Evolutionary conservation across 1,140 invertebrate species (phyloP).

Genomic region (Drosophila tristis): DNA sequence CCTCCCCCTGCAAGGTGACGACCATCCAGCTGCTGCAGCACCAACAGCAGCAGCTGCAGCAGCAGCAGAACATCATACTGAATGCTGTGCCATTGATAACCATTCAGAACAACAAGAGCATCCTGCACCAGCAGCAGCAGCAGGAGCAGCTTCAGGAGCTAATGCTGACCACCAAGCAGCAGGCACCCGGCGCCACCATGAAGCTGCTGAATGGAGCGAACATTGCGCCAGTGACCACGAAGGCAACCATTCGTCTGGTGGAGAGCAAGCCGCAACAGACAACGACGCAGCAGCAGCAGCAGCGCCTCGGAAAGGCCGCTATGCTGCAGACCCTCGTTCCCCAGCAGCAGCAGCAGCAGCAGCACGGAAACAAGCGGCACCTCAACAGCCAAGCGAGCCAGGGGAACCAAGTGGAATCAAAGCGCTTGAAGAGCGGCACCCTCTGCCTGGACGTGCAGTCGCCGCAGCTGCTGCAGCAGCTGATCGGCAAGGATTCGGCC

Average conservation of each 20-base stretch:
- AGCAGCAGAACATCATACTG: slow-evolving; percentile 72
- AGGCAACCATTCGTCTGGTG: slow-evolving; percentile 66
- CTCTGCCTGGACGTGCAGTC: slow-evolving; percentile 61
- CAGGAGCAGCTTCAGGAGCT: slow-evolving; percentile 55
- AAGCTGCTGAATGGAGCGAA: slow-evolving; percentile 61
- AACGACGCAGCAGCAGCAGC: slow-evolving; percentile 39
- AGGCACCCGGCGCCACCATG: slow-evolving; percentile 30
- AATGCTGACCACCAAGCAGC: slow-evolving; percentile 43
- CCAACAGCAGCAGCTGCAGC: slow-evolving; percentile 53
- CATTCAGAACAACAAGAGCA: slow-evolving; percentile 73
- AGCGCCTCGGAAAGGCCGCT: slow-evolving; percentile 58
- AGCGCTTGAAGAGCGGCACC: slow-evolving; percentile 70
- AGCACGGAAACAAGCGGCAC: slow-evolving; percentile 74
- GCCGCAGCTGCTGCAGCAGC: slow-evolving; percentile 72
- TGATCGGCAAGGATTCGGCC: slow-evolving; percentile 56
- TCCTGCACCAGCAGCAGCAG: slow-evolving; percentile 55
- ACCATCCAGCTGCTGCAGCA: slow-evolving; percentile 61
- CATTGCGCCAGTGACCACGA: slow-evolving; percentile 53
- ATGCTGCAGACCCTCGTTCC: slow-evolving; percentile 46
- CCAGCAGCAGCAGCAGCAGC: slow-evolving; percentile 55
- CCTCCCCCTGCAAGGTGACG: slow-evolving; percentile 56
- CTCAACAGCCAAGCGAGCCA: slow-evolving; percentile 52
- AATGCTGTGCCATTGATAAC: slow-evolving; percentile 83
- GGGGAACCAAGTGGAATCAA: slow-evolving; percentile 59
- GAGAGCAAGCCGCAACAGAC: slow-evolving; percentile 48